Percentiles rank a stretch among this genome's conserved stretches.
Evolutionary conservation across 2,797 vertebrate species (phyloP).

Genomic region (Silurus lanzhouensis): DNA sequence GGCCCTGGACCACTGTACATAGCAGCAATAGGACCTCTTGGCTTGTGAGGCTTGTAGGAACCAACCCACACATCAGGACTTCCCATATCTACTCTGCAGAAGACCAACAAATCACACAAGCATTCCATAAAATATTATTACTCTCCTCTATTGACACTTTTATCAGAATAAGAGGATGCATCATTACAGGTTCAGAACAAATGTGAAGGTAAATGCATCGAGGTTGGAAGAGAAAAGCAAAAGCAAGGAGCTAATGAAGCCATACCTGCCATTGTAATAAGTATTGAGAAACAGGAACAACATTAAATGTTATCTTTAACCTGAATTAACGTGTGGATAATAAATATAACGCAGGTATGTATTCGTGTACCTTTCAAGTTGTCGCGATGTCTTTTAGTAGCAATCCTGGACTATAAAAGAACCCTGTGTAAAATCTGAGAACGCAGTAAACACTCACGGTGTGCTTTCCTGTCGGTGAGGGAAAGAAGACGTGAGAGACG

Average conservation of each 20-base stretch:
- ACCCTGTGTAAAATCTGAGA: not conserved
- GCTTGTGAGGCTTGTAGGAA: slow-evolving; percentile 84
- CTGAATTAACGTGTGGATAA: not conserved
- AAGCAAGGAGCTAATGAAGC: not conserved
- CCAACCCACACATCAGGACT: slow-evolving; percentile 78
- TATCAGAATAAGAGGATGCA: not conserved
- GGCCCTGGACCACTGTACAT: slow-evolving; percentile 83
- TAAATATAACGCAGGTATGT: not conserved
- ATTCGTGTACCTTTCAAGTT: not conserved
- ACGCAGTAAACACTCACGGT: not conserved
- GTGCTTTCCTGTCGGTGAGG: not conserved
- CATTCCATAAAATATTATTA: not conserved
- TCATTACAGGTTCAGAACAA: not conserved
- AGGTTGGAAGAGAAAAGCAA: not conserved
- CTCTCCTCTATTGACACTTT: not conserved
- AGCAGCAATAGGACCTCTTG: slow-evolving; percentile 86
- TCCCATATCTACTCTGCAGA: slow-evolving; percentile 62
- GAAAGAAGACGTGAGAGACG: not conserved
- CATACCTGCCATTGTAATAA: not conserved
- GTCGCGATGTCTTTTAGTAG: not conserved
- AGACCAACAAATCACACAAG: not conserved
- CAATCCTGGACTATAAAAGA: not conserved
- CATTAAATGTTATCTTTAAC: not conserved
- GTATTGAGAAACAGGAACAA: not conserved
- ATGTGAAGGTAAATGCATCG: not conserved